Percentiles rank a stretch among this genome's conserved stretches.
phyloP scores from a whole-genome alignment of 2,797 vertebrate species.

The Dallia pectoralis region DNA sequence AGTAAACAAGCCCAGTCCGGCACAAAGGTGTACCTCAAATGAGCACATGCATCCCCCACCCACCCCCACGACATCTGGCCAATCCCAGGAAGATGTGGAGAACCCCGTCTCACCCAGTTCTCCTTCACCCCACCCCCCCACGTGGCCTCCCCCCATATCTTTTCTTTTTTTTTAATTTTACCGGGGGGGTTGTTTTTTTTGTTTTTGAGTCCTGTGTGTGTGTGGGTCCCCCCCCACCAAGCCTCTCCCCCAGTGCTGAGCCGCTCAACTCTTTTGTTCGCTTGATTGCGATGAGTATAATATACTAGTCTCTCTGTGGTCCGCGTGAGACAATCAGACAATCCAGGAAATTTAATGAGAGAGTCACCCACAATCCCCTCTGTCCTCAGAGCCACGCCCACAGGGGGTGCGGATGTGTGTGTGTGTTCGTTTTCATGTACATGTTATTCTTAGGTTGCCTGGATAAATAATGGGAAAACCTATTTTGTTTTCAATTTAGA shows the following conservation, averaged over 20 bases:
- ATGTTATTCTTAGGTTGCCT: constrained; percentile 19
- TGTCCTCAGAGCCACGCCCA: constrained; percentile 63
- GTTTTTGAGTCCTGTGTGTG: constrained; percentile 53
- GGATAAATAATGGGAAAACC: constrained; percentile 38
- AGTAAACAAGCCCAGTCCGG: constrained; percentile 99
- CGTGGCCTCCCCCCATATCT: constrained; percentile 46
- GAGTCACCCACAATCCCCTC: constrained; percentile 52
- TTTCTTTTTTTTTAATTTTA: constrained; percentile 39
- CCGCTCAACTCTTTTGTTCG: constrained; percentile 99
- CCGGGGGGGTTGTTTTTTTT: constrained; percentile 28
- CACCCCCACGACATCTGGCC: constrained; percentile 96
- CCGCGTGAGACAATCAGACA: constrained; percentile 99
- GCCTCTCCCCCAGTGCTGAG: constrained; percentile 85
- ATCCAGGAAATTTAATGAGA: constrained; percentile 99
- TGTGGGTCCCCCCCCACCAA: constrained; percentile 62
- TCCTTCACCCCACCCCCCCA: constrained; percentile 39
- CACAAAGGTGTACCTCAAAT: constrained; percentile 99
- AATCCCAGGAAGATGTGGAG: constrained; percentile 92
- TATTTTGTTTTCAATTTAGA: constrained; percentile 38
- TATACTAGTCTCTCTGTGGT: constrained; percentile 99
- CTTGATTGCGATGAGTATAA: constrained; percentile 99
- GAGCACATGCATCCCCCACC: constrained; percentile 94
- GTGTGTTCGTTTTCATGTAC: constrained; percentile 55
- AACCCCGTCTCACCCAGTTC: constrained; percentile 53
- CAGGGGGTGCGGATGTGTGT: constrained; percentile 56